Evolutionary conservation across 1,140 invertebrate genomes (phyloP).

Genomic region (Nilaparvata lugens): DNA sequence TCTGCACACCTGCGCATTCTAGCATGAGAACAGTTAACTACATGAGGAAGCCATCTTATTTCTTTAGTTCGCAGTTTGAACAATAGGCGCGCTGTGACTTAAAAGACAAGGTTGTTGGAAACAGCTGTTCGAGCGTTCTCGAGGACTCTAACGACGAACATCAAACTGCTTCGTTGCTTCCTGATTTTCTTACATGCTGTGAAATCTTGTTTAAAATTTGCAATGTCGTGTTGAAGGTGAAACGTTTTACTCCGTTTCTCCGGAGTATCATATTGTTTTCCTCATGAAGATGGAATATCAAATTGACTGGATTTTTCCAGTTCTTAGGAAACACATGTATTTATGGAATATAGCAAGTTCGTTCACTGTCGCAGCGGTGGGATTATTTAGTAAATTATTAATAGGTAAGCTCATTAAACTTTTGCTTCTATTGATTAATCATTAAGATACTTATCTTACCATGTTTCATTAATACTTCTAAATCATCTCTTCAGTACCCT

Average conservation of each 20-base stretch:
- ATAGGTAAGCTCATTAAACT: neutral
- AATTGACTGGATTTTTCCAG: slow-evolving; percentile 2
- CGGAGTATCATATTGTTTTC: neutral
- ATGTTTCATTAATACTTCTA: too few species aligned
- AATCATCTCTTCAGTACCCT: too few species aligned
- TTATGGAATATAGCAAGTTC: neutral
- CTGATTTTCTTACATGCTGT: neutral
- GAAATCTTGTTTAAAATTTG: neutral
- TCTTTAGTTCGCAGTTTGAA: too few species aligned
- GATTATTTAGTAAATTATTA: neutral
- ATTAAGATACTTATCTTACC: too few species aligned
- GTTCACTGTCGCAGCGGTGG: neutral
- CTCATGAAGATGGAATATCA: neutral
- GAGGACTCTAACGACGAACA: too few species aligned
- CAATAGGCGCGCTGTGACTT: too few species aligned
- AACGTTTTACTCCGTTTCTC: neutral
- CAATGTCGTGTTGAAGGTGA: neutral
- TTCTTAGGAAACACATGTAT: neutral
- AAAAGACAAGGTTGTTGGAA: too few species aligned
- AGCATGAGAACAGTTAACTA: too few species aligned
- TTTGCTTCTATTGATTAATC: too few species aligned
- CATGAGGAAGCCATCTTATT: too few species aligned
- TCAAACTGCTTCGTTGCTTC: neutral
- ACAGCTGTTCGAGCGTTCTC: too few species aligned
- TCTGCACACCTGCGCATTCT: too few species aligned